phyloP scores from a whole-genome alignment of 2,888 invertebrate genomes.

The Charanyca ferruginea region DNA sequence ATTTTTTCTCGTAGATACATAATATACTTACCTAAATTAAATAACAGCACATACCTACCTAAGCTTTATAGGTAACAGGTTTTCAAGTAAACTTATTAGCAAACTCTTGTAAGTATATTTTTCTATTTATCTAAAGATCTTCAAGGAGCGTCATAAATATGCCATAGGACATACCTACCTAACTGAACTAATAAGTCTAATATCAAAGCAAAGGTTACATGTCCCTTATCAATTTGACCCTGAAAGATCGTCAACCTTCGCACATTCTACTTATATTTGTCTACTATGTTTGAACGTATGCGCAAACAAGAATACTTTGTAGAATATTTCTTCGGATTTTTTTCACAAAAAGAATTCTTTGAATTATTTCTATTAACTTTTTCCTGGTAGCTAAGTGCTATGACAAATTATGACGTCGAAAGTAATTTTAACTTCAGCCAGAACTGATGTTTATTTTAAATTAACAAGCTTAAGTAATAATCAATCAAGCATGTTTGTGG shows the following conservation, averaged over 20 bases:
- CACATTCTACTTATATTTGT: conserved; percentile 78
- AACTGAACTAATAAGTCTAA: conserved; percentile 61
- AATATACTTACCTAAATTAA: background rate
- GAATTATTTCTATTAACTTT: background rate
- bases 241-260: conserved; percentile 76
- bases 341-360: conserved; percentile 37
- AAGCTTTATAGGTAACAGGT: too few species aligned
- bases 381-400: conserved; percentile 7
- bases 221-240: conserved; percentile 76
- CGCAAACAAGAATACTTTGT: conserved; percentile 53
- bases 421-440: background rate
- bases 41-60: background rate
- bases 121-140: conserved; percentile 8
- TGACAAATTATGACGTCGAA: background rate
- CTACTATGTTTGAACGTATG: conserved; percentile 64
- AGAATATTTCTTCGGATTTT: conserved; percentile 33
- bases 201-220: conserved; percentile 61
- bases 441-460: conserved; percentile 4
- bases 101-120: background rate
- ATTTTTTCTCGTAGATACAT: too few species aligned
- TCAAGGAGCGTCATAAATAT: conserved; percentile 39
- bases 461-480: conserved; percentile 10
- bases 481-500: conserved; percentile 22
- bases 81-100: background rate
- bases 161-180: background rate